phyloP scores from a whole-genome alignment of 1,140 invertebrate species.

The Mesaphorura yosii region DNA sequence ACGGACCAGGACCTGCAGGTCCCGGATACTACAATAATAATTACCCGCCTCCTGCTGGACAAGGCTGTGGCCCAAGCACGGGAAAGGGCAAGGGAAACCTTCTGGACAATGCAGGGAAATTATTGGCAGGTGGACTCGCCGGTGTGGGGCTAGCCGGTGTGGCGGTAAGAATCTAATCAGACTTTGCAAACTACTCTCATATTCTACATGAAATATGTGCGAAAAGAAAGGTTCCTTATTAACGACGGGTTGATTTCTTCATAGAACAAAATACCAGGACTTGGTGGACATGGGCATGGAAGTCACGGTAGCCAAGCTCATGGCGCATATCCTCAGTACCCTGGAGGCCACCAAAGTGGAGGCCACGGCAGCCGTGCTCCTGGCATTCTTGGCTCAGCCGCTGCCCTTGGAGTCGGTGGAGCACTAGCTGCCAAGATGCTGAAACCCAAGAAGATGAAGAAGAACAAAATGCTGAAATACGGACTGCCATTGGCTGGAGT shows the following conservation, averaged over 20 bases:
- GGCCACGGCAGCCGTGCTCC: conserved; percentile 23
- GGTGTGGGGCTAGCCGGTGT: conserved; percentile 33
- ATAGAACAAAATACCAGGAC: conserved; percentile 26
- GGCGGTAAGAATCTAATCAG: conserved; percentile 15
- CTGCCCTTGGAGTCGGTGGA: conserved; percentile 30
- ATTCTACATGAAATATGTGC: no score
- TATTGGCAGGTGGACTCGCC: no score
- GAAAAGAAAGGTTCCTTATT: background rate
- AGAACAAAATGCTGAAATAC: conserved; percentile 32
- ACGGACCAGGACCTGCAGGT: conserved; percentile 2
- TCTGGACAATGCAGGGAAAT: conserved; percentile 31
- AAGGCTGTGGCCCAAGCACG: conserved; percentile 3
- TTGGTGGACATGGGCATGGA: conserved; percentile 4
- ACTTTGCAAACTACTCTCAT: background rate
- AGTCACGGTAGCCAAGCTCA: background rate
- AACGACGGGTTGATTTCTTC: conserved; percentile 6
- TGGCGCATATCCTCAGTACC: conserved; percentile 13
- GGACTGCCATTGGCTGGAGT: conserved; percentile 29
- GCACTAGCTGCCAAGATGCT: conserved; percentile 30
- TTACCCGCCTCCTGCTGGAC: conserved; percentile 9
- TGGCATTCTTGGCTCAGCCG: conserved; percentile 29
- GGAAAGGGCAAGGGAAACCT: conserved; percentile 26
- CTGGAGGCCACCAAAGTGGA: conserved; percentile 7
- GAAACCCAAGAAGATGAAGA: conserved; percentile 29
- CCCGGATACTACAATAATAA: conserved; percentile 11